Base-by-base conservation (phyloP, 2,113 vertebrate species). In the Tinamus guttatus region DNA sequence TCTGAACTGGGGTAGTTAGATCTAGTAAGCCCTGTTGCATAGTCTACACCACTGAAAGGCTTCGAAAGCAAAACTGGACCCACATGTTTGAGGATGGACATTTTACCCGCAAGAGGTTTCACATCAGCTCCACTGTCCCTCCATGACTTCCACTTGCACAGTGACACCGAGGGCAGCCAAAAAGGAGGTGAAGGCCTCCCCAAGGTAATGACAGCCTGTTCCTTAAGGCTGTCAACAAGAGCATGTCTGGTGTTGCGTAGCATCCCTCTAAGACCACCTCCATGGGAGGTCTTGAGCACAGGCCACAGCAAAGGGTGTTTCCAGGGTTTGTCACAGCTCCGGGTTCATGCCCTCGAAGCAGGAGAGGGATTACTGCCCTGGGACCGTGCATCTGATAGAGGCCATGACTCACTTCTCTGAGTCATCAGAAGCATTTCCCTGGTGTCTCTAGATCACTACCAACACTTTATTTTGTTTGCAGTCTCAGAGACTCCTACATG, bases 191-290 rank as follows among this genome's bases (percentile, higher is more conserved):
- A 74, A 63, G 15, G 18, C 15, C 28, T 82, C 41, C 63, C 59
- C 60, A 16, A 43, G 8, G 32, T 30, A n/a, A 41, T 19, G 22
- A 68, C 9, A n/a, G 12, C 30, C 8, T 68, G 30, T 32, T 67
- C n/a, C 43, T 68, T n/a, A 68, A 68, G 43, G 19, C 21, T 47
- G 65, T 30, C 41, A 45, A 68, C 41, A 47, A 20, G 41, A 45
- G 32, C 36, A 41, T 1, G 1, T 10, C 1, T 1, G 28, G n/a
- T 0, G 3, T 22, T 15, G 45, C 12, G 0, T 30, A 36, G 54
- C 34, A 24, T 75, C 41, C 60, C 30, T 83, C 67, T 40, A 24
- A 51, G 36, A 60, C 52, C 81, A 15, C 59, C 38, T 41, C 56
- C 6, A 2, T 4, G 2, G 0, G 2, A n/a, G 21, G 30, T 36